Percentiles rank a stretch among this genome's conserved stretches.
Conservation (phyloP, 2,888 invertebrate genomes). For the Papilio protenor region DNA sequence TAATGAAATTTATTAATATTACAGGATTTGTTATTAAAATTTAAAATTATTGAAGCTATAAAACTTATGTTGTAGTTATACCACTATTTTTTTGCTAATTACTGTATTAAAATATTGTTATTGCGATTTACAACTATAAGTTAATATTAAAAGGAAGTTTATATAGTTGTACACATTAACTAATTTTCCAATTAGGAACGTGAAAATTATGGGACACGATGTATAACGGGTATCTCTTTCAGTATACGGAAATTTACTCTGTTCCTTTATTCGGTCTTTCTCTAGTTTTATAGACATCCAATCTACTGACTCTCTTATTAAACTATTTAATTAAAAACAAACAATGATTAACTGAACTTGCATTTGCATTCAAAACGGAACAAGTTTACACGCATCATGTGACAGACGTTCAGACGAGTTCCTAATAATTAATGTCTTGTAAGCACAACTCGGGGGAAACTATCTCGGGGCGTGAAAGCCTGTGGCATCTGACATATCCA, state of each 20-base stretch:
- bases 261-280: background rate
- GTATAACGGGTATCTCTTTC: no score
- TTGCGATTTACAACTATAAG: background rate
- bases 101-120: background rate
- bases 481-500: constrained; percentile 83
- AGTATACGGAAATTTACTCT: no score
- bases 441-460: constrained; percentile 70
- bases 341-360: background rate
- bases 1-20: background rate
- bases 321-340: background rate
- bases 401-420: constrained; percentile 59
- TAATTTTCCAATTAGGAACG: background rate
- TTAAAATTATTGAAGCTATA: background rate
- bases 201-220: no score
- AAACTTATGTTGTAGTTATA: background rate
- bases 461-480: constrained; percentile 77
- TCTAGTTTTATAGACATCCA: background rate
- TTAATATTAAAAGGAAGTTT: background rate
- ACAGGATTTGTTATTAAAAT: background rate
- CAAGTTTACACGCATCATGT: constrained; percentile 41
- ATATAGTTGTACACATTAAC: background rate
- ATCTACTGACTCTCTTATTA: background rate
- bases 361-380: constrained; percentile 1
- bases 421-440: constrained; percentile 79
- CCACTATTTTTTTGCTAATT: background rate